Percentiles rank a stretch among this genome's conserved stretches.
Conservation (phyloP, 2,797 vertebrate genomes). For the Carcharodon carcharias region DNA sequence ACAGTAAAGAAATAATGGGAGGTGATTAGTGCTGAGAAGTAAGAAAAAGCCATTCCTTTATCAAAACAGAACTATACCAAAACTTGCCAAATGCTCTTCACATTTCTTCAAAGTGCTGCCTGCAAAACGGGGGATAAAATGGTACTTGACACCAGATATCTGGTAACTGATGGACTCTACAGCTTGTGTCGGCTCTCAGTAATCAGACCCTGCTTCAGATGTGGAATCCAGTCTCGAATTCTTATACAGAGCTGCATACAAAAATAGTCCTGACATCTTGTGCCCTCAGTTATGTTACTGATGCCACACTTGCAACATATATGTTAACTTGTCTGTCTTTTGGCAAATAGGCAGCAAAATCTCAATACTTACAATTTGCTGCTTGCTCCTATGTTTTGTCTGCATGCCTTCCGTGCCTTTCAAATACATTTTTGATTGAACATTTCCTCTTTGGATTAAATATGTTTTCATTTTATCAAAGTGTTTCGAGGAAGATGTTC, state of each 20-base stretch:
- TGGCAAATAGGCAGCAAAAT: neutral
- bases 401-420: neutral
- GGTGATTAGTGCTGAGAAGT: neutral
- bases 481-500: neutral
- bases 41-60: neutral
- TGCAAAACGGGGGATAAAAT: neutral
- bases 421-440: neutral
- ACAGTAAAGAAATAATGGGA: neutral
- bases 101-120: neutral
- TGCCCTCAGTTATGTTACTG: constrained; percentile 4
- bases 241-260: too few relatives aligned
- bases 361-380: neutral
- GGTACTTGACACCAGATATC: constrained; percentile 1
- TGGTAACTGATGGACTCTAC: neutral
- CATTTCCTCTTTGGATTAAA: neutral
- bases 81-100: neutral
- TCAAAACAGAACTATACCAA: neutral
- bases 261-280: constrained; percentile 16
- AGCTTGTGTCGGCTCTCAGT: neutral
- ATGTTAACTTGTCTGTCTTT: neutral
- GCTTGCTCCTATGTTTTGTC: neutral
- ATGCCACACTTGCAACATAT: constrained; percentile 22
- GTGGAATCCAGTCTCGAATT: neutral
- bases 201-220: constrained; percentile 12
- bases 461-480: neutral